Base-by-base conservation (phyloP, 2,888 invertebrate genomes). In the Atrina japonica region DNA sequence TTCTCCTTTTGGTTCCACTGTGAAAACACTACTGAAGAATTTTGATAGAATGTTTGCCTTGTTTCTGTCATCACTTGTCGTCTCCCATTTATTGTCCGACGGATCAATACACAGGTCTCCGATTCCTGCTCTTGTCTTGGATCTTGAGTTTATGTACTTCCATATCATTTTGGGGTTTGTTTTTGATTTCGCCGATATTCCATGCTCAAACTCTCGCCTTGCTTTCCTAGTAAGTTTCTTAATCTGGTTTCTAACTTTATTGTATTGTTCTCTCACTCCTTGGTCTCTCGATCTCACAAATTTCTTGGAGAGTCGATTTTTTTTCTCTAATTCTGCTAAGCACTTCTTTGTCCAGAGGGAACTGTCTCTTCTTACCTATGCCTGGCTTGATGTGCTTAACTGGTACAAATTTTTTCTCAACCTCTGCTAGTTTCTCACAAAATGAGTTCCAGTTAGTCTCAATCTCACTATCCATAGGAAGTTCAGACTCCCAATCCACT, bases 81-180 rank as follows among this genome's bases (percentile, higher is more conserved):
- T 55, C n/a, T 11, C n/a, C 14, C 16, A n/a, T 56, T n/a, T n/a
- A n/a, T n/a, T n/a, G n/a, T n/a, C n/a, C n/a, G n/a, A n/a, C 2
- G 35, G 56, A n/a, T 56, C 35, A 2, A 56, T 30, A 18, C 35
- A 30, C 50, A 35, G 63, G 2, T 63, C 47, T 18, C 35, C 50
- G 9, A 30, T 25, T 6, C 27, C 49, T 50, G 49, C 50, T 50
- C 50, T 63, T 35, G 29, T 55, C 21, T 55, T 55, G n/a, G 50
- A 50, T 35, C 40, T 63, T 6, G 63, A 63, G 35, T 63, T 63
- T n/a, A 49, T 49, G 23, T 61, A 61, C 18, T 61, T n/a, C 49
- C 18, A n/a, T n/a, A n/a, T n/a, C n/a, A n/a, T n/a, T n/a, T n/a
- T 55, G n/a, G 30, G 55, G 25, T 7, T 55, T 30, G 29, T 55